phyloP scores from a whole-genome alignment of 2,113 vertebrate species.

The Dipodomys ordii region DNA sequence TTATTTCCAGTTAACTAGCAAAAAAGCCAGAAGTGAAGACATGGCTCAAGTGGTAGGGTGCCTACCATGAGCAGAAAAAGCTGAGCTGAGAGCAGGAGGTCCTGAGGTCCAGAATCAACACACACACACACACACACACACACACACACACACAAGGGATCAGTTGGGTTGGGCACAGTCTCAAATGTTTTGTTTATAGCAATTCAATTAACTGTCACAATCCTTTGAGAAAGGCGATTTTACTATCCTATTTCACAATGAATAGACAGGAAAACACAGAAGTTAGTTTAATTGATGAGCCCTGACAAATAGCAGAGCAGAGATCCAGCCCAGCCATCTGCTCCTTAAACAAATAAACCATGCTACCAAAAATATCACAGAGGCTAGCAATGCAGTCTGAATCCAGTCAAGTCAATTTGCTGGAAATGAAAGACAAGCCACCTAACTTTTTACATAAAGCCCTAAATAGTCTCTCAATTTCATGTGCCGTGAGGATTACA shows the following conservation, averaged over 20 bases:
- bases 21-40: too few relatives aligned
- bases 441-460: neutral
- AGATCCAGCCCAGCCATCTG: neutral
- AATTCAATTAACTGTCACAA: conserved; percentile 20
- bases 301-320: neutral
- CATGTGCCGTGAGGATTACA: neutral
- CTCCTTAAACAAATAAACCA: neutral
- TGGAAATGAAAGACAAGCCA: neutral
- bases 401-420: neutral
- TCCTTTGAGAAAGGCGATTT: neutral
- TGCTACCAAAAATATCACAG: neutral
- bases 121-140: too few relatives aligned
- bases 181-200: neutral
- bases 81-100: too few relatives aligned
- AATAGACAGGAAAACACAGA: neutral
- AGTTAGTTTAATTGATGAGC: neutral
- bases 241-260: neutral
- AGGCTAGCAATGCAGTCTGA: neutral
- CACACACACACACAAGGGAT: too few relatives aligned
- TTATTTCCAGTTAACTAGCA: too few relatives aligned
- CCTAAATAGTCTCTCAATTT: neutral
- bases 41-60: too few relatives aligned
- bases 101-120: too few relatives aligned
- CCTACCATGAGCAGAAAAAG: too few relatives aligned
- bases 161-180: neutral